Evolutionary conservation across 2,888 invertebrate species (phyloP).

Genomic region (Leucania comma): DNA sequence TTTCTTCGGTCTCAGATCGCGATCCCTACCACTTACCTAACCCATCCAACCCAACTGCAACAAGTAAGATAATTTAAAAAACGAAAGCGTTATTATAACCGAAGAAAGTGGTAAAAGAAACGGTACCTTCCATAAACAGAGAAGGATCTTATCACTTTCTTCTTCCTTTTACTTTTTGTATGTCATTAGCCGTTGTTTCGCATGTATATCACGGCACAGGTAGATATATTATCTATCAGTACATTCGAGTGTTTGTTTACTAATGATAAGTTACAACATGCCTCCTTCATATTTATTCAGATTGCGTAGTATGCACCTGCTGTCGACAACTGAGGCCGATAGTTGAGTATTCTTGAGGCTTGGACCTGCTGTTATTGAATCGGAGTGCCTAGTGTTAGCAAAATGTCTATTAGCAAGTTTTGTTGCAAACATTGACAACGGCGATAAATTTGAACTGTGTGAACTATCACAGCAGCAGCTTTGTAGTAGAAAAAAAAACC

Average conservation of each 20-base stretch:
- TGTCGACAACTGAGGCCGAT: slow-evolving; percentile 47
- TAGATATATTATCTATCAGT: slow-evolving; percentile 48
- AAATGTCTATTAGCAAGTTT: background rate
- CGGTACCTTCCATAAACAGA: slow-evolving; percentile 5
- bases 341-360: slow-evolving; percentile 25
- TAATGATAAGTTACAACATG: slow-evolving; percentile 66
- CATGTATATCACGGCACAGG: slow-evolving; percentile 43
- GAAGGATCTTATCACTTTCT: slow-evolving; percentile 54
- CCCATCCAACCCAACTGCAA: background rate
- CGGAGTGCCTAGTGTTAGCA: too few relatives aligned
- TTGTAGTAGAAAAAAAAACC: background rate
- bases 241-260: slow-evolving; percentile 64
- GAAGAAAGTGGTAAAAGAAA: slow-evolving; percentile 40
- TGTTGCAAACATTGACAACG: background rate
- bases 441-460: background rate
- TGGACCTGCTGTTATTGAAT: slow-evolving; percentile 13
- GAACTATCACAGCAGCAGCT: too few relatives aligned
- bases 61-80: slow-evolving; percentile 21
- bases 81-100: slow-evolving; percentile 29
- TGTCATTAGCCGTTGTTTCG: slow-evolving; percentile 44
- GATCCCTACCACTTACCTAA: too few relatives aligned
- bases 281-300: slow-evolving; percentile 64
- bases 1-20: too few relatives aligned
- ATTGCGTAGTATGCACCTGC: slow-evolving; percentile 52
- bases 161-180: slow-evolving; percentile 57